Percentiles rank a stretch among this genome's conserved stretches.
These are phyloP conservation scores for Musca vetustissima DNA, from an alignment of 1,140 invertebrate species.

Conservation along the genomic window DNA sequence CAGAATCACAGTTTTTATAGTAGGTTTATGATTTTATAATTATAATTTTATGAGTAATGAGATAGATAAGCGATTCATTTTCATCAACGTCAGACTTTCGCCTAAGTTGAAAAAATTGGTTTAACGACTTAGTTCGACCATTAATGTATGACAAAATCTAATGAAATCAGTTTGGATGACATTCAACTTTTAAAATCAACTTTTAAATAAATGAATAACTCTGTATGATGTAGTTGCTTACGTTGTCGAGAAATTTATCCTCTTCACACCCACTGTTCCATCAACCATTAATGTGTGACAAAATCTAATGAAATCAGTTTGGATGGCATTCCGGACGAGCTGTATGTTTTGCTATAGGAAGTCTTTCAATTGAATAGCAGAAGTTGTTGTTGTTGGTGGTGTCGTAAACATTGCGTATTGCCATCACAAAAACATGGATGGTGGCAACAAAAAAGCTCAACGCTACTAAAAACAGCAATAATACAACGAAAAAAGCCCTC, in stretches of 20 bases:
- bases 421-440: not conserved
- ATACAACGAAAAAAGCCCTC: not conserved
- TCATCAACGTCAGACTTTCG: no score
- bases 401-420: slow-evolving; percentile 23
- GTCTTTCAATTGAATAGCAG: not conserved
- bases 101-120: no score
- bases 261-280: not conserved
- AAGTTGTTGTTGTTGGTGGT: slow-evolving; percentile 14
- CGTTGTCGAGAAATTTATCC: no score
- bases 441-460: not conserved
- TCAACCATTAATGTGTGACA: slow-evolving; percentile 7
- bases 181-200: no score
- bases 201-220: no score
- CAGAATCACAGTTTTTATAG: no score
- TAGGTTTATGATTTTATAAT: no score
- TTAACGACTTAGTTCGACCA: no score
- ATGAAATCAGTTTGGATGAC: slow-evolving; percentile 36
- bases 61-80: no score
- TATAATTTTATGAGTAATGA: no score
- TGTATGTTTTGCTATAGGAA: slow-evolving; percentile 39
- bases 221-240: no score
- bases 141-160: slow-evolving; percentile 7
- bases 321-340: slow-evolving; percentile 53
- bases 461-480: not conserved
- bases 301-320: slow-evolving; percentile 10